Percentiles rank a stretch among this genome's conserved stretches.
Conservation (phyloP, 2,113 vertebrate species). For the Oryzias curvinotus region DNA sequence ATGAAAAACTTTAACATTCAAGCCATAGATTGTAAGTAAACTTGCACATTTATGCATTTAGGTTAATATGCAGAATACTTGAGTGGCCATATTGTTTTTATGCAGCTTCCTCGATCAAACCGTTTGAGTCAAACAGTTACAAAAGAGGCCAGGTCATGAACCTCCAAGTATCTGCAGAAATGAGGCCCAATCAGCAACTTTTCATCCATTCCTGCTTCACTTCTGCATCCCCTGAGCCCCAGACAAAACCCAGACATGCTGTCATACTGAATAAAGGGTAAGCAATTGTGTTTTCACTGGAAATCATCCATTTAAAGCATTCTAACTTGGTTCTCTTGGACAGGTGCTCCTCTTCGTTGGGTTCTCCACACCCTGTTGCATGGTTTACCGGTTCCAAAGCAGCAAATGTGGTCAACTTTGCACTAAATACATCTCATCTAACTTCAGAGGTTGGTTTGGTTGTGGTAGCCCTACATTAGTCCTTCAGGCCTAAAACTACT, state of each 20-base stretch:
- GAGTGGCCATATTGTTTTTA: background rate
- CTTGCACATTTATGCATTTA: rapidly evolving
- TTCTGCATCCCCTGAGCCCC: slow-evolving; percentile 41
- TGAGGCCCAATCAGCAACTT: slow-evolving; percentile 37
- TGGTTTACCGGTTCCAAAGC: slow-evolving; percentile 44
- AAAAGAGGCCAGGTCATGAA: slow-evolving; percentile 52
- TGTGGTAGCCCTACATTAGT: too few species aligned
- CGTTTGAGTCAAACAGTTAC: slow-evolving; percentile 45
- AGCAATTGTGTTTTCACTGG: background rate
- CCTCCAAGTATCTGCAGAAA: slow-evolving; percentile 53
- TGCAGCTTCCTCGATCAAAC: slow-evolving; percentile 58
- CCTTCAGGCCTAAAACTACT: too few species aligned
- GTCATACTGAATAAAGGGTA: slow-evolving; percentile 73
- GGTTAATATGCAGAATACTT: too few species aligned
- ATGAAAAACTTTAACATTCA: slow-evolving; percentile 34
- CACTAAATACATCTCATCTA: slow-evolving; percentile 52
- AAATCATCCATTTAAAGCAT: rapidly evolving
- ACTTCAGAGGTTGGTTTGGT: slow-evolving; percentile 48
- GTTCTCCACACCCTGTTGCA: slow-evolving; percentile 32
- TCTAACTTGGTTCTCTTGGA: background rate
- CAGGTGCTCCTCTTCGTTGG: slow-evolving; percentile 56
- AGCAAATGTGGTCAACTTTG: slow-evolving; percentile 48
- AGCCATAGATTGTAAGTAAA: slow-evolving; percentile 62
- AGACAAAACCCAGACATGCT: slow-evolving; percentile 21
- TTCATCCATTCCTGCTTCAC: slow-evolving; percentile 69